Base-by-base conservation (phyloP, 2,888 invertebrate genomes). In the Diarsia rubi region DNA sequence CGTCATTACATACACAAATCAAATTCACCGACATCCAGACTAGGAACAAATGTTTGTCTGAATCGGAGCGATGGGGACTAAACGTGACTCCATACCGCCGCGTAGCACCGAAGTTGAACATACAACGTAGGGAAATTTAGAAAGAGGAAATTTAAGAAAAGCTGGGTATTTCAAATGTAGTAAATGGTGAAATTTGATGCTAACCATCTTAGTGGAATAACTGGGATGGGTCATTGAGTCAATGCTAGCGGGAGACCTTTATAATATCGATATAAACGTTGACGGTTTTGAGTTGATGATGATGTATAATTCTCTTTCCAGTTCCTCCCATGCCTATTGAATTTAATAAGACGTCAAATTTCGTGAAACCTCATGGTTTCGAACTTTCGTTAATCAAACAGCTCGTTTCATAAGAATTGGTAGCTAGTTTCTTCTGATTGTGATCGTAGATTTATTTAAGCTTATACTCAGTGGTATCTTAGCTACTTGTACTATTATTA, bases 31-130 rank as follows among this genome's bases (percentile, higher is more conserved):
- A 73, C 73, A 83, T 78, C 59, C 67, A 72, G 79, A 78, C 82
- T 81, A 47, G 62, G 78, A 70, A 82, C 80, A 83, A 80, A 83
- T 80, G 67, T 80, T 80, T 82, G 72, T 73, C 54, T 79, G 68
- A 45, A 79, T 83, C 59, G 62, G 73, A 79, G 59, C 80, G 60
- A 73, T 72, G 83, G 79, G 59, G 59, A 67, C 79, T 54, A 79
- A 73, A 80, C 83, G 79, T 80, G 80, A 83, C 83, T 65, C 64
- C 54, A 79, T 66, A 66, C 47, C 54, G 57, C 49, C 49, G n/a
- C 54, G 45, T 82, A 44, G 59, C 31, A 65, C 75, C 42, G 24
- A 79, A 76, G n/a, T 82, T 77, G 45, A 69, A 68, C 77, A 54
- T 54, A 54, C 65, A 63, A 52, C 24, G 47, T 12, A 31, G 52